Evolutionary conservation across 2,797 vertebrate genomes (phyloP).

Genomic region (Lutjanus campechanus): DNA sequence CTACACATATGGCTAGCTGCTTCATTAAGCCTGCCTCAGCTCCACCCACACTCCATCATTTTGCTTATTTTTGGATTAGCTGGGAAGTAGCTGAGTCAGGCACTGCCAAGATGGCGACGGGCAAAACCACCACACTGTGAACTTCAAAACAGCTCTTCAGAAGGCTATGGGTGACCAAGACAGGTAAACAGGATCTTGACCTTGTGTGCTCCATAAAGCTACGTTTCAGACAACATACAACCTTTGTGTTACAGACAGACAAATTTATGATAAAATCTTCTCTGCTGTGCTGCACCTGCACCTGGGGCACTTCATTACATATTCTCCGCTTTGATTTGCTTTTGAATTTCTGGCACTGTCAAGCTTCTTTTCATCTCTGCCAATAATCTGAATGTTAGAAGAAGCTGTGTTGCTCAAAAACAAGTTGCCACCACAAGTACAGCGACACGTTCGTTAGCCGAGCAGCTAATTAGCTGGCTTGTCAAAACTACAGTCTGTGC

Average conservation of each 20-base stretch:
- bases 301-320: slow-evolving; percentile 7
- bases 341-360: slow-evolving; percentile 11
- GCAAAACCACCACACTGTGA: too few species aligned
- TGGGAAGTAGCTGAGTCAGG: too few species aligned
- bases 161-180: background rate
- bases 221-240: background rate
- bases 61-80: too few species aligned
- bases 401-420: slow-evolving; percentile 3
- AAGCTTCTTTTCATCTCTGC: slow-evolving; percentile 28
- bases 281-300: slow-evolving; percentile 2
- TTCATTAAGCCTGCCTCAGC: too few species aligned
- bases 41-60: too few species aligned
- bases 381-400: slow-evolving; percentile 27
- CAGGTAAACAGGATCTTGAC: background rate
- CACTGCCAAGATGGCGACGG: too few species aligned
- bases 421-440: slow-evolving; percentile 8
- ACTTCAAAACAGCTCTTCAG: too few species aligned
- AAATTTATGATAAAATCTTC: background rate
- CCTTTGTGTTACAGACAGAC: background rate
- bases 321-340: slow-evolving; percentile 23
- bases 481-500: slow-evolving; percentile 44
- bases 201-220: background rate
- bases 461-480: slow-evolving; percentile 66
- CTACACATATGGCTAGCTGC: too few species aligned
- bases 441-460: slow-evolving; percentile 42